Evolutionary conservation across 2,888 invertebrate genomes (phyloP).

Genomic region (Tachystola acroxantha): DNA sequence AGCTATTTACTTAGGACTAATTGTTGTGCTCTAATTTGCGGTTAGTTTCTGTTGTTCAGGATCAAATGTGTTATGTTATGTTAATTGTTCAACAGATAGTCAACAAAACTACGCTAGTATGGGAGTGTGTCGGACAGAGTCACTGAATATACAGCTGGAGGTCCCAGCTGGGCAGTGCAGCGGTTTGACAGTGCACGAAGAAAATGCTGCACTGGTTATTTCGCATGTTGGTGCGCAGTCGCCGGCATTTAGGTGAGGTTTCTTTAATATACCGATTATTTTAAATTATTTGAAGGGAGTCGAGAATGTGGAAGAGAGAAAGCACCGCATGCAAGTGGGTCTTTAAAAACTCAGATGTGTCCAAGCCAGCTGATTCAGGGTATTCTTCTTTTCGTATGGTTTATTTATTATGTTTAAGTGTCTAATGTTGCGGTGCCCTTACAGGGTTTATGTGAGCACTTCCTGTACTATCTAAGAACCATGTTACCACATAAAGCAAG

Average conservation of each 20-base stretch:
- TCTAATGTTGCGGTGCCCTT: too few relatives aligned
- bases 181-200: constrained; percentile 62
- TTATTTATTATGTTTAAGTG: too few relatives aligned
- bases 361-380: too few relatives aligned
- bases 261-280: too few relatives aligned
- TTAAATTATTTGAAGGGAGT: too few relatives aligned
- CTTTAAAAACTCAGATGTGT: too few relatives aligned
- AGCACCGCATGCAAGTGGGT: too few relatives aligned
- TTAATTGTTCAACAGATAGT: constrained; percentile 30
- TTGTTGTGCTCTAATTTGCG: constrained; percentile 6
- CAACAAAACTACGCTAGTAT: constrained; percentile 68
- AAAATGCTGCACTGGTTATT: constrained; percentile 52
- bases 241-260: constrained; percentile 61
- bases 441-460: too few relatives aligned
- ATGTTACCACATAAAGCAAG: too few relatives aligned
- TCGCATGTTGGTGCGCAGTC: constrained; percentile 66
- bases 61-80: constrained; percentile 3
- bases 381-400: too few relatives aligned
- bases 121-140: constrained; percentile 66
- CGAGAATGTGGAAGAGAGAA: too few relatives aligned
- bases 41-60: not conserved
- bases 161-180: constrained; percentile 67
- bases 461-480: too few relatives aligned
- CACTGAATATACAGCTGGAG: constrained; percentile 63
- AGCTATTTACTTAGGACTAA: constrained; percentile 23